phyloP scores from a whole-genome alignment of 1,140 invertebrate species.

The Reticulitermes speratus region DNA sequence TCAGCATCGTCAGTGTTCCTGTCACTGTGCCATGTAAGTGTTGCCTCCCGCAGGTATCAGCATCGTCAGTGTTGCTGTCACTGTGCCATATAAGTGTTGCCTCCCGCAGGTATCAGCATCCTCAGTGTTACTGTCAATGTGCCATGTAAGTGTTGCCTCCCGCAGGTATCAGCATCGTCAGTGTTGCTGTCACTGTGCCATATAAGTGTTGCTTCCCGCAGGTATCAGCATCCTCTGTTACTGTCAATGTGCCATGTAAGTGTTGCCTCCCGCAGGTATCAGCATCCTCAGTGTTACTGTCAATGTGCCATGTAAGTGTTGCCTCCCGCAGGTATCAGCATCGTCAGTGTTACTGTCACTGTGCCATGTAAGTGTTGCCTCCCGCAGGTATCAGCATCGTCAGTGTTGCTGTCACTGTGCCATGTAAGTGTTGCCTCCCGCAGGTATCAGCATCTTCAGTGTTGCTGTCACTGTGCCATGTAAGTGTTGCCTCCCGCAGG shows the following conservation, averaged over 20 bases:
- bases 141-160: neutral
- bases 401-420: no score
- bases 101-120: slow-evolving; percentile 68
- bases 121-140: slow-evolving; percentile 42
- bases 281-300: slow-evolving; percentile 60
- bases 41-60: slow-evolving; percentile 61
- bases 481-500: slow-evolving; percentile 46
- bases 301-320: neutral
- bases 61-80: slow-evolving; percentile 48
- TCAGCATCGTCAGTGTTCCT: slow-evolving; percentile 59
- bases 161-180: slow-evolving; percentile 68
- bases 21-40: neutral
- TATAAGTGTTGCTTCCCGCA: slow-evolving; percentile 35
- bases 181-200: no score
- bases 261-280: slow-evolving; percentile 55
- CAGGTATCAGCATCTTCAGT: slow-evolving; percentile 72
- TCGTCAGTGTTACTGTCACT: slow-evolving; percentile 42
- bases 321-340: slow-evolving; percentile 65
- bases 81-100: neutral
- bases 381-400: slow-evolving; percentile 68
- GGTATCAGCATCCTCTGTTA: slow-evolving; percentile 74
- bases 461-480: neutral
- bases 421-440: neutral
- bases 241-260: neutral
- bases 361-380: neutral